These are phyloP conservation scores for Myathropa florea DNA, from an alignment of 2,888 invertebrate genomes.

Conservation along the genomic window DNA sequence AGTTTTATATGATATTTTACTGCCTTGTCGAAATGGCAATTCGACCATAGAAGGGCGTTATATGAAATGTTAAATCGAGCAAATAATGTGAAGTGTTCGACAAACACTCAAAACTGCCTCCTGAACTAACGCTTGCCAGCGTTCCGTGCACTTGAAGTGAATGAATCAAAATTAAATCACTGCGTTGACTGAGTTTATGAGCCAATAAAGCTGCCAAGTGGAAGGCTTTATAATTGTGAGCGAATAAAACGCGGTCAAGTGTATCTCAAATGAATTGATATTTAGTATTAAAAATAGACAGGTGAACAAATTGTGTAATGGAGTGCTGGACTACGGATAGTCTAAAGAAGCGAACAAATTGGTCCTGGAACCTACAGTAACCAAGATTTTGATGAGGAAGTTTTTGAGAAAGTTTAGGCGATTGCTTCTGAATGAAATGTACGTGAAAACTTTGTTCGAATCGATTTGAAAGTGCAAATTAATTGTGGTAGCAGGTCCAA, in stretches of 20 bases:
- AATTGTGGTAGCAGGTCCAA: no score
- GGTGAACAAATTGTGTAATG: background rate
- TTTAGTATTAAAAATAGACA: background rate
- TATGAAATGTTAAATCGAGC: background rate
- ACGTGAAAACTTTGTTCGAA: no score
- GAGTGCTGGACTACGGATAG: background rate
- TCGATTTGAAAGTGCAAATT: no score
- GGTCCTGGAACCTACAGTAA: no score
- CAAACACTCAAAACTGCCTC: background rate
- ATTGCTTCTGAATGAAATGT: no score
- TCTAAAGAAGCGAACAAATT: no score
- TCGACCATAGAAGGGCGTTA: background rate
- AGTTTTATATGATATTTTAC: background rate
- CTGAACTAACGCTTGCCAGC: background rate
- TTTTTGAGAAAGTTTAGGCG: no score
- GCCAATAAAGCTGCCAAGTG: slow-evolving; percentile 46
- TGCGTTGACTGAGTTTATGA: slow-evolving; percentile 29
- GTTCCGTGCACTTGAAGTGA: slow-evolving; percentile 15
- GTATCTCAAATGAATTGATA: background rate
- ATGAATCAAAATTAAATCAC: slow-evolving; percentile 33
- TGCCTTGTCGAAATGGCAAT: background rate
- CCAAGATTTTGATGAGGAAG: no score
- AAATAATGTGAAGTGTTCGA: background rate
- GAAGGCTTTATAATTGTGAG: background rate
- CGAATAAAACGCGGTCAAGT: background rate